Evolutionary conservation across 2,888 invertebrate species (phyloP).

Genomic region (Pegoplata infirma): DNA sequence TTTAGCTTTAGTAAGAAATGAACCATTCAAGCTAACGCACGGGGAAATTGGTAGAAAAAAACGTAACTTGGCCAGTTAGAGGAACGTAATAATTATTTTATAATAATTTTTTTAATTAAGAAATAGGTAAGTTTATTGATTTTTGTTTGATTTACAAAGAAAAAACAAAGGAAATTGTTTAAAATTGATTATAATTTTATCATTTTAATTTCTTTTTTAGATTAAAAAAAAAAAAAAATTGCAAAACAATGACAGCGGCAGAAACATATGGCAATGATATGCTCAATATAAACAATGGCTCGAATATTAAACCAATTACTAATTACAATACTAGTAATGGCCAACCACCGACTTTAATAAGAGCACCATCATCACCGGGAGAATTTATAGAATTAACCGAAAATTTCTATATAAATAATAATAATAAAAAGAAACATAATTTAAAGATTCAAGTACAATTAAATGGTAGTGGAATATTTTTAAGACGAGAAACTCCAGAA

Average conservation of each 20-base stretch:
- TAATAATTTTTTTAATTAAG: not conserved
- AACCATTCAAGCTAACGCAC: slow-evolving; percentile 5
- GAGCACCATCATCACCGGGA: not conserved
- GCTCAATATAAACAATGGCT: slow-evolving; percentile 9
- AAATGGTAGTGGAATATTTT: slow-evolving; percentile 84
- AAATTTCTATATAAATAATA: slow-evolving; percentile 70
- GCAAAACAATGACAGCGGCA: slow-evolving; percentile 47
- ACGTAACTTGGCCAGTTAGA: not conserved
- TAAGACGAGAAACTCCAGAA: slow-evolving; percentile 83
- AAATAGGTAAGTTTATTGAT: not conserved
- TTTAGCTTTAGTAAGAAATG: slow-evolving; percentile 40
- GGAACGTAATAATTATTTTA: not conserved
- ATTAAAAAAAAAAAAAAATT: not conserved
- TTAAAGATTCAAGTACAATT: slow-evolving; percentile 88
- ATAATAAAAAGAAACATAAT: slow-evolving; percentile 85
- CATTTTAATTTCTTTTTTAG: not conserved
- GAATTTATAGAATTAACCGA: slow-evolving; percentile 67
- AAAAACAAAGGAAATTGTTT: not conserved
- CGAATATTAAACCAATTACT: slow-evolving; percentile 14
- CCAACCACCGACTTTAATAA: not conserved
- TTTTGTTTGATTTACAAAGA: not conserved
- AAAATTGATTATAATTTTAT: not conserved
- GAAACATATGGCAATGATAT: slow-evolving; percentile 34
- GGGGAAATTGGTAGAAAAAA: not conserved
- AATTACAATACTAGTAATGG: not conserved